Evolutionary conservation across 2,113 vertebrate species (phyloP).

Genomic region (Numida meleagris): DNA sequence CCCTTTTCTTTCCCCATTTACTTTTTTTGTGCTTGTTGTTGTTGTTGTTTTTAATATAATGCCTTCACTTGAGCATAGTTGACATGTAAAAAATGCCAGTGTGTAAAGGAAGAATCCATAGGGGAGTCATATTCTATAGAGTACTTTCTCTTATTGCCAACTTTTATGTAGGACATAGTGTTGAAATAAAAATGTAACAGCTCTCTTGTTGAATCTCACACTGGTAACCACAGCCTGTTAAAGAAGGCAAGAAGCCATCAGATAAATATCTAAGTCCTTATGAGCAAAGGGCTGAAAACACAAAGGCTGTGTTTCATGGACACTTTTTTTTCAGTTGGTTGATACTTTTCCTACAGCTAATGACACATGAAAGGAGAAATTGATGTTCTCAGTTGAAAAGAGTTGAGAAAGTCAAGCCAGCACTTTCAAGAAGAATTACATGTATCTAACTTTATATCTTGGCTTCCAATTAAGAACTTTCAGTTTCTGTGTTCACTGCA

Average conservation of each 20-base stretch:
- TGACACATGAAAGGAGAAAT: not conserved
- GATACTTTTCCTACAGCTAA: not conserved
- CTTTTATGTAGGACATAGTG: slow-evolving; percentile 38
- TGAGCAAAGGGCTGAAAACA: not conserved
- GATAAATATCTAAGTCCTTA: slow-evolving; percentile 13
- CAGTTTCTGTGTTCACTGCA: not conserved
- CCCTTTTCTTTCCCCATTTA: rapidly evolving
- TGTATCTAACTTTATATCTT: not conserved
- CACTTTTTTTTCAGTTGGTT: not conserved
- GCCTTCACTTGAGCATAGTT: not conserved
- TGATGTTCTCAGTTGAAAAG: not conserved
- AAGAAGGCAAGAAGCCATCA: not conserved
- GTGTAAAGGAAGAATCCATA: not conserved
- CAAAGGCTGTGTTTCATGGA: not conserved
- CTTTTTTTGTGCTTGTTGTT: rapidly evolving
- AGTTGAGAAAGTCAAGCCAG: not conserved
- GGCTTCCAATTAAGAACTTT: not conserved
- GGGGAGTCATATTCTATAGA: not conserved
- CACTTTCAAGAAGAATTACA: not conserved
- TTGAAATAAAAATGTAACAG: slow-evolving; percentile 52
- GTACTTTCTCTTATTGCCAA: slow-evolving; percentile 39
- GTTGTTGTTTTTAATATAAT: not conserved
- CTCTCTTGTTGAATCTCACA: not conserved
- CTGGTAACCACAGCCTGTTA: not conserved
- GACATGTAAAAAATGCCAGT: not conserved